phyloP scores from a whole-genome alignment of 2,888 invertebrate genomes.

The Creontiades dilutus region DNA sequence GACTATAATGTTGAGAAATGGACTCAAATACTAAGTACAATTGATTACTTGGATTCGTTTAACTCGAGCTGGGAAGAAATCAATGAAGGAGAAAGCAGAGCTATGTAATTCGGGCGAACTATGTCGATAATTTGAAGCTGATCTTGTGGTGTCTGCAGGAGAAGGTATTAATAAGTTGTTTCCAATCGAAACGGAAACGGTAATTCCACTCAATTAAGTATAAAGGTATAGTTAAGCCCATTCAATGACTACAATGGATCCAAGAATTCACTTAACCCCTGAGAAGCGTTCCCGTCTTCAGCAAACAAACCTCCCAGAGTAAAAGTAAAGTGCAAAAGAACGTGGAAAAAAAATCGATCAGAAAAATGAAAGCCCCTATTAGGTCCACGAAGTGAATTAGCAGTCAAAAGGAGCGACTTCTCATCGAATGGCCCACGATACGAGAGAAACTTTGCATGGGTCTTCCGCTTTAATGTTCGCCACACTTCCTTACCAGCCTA shows the following conservation, averaged over 20 bases:
- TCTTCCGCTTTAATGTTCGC: too few species aligned
- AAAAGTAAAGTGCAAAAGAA: neutral
- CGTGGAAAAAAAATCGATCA: conserved; percentile 1
- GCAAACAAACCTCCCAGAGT: too few species aligned
- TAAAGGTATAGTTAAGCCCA: neutral
- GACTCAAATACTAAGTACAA: too few species aligned
- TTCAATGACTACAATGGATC: neutral
- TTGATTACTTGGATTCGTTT: too few species aligned
- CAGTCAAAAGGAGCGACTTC: neutral
- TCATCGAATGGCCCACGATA: neutral
- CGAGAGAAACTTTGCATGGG: neutral
- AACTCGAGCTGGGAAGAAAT: too few species aligned
- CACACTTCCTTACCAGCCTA: neutral
- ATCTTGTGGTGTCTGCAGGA: too few species aligned
- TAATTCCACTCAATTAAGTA: conserved; percentile 1
- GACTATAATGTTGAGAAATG: too few species aligned
- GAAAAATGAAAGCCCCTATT: neutral
- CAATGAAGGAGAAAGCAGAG: too few species aligned
- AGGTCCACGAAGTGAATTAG: neutral
- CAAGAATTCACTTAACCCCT: neutral
- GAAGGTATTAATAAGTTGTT: neutral
- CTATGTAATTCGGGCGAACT: neutral
- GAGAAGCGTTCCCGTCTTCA: neutral
- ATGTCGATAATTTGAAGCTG: too few species aligned
- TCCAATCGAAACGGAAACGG: neutral